phyloP scores from a whole-genome alignment of 2,888 invertebrate species.

The Eudasyphora cyanicolor region DNA sequence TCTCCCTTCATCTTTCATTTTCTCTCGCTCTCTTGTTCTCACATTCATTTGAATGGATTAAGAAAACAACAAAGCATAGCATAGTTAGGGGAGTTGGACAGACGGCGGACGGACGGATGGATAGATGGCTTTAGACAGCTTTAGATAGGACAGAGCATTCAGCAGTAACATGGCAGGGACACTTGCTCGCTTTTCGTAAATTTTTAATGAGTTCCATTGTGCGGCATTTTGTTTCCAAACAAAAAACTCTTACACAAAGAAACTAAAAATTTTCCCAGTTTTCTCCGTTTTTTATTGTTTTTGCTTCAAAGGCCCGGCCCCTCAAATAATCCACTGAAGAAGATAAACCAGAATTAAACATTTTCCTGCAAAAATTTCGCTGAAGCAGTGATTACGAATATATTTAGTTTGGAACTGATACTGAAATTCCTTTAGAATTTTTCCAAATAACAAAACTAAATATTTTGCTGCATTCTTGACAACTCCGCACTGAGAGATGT shows the following conservation, averaged over 20 bases:
- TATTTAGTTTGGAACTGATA: background rate
- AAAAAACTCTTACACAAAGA: background rate
- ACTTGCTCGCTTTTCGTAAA: background rate
- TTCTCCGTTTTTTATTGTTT: too few species aligned
- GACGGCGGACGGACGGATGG: background rate
- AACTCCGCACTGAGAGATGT: too few species aligned
- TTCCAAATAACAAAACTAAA: background rate
- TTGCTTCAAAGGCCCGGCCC: background rate
- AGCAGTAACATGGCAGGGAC: conserved; percentile 8
- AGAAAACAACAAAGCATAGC: background rate
- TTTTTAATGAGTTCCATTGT: conserved; percentile 23
- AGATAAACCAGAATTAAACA: too few species aligned
- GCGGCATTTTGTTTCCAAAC: background rate
- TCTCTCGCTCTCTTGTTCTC: background rate
- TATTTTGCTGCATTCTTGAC: background rate
- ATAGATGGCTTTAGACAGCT: too few species aligned
- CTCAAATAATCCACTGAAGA: too few species aligned
- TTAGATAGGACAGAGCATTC: too few species aligned
- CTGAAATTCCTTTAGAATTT: background rate
- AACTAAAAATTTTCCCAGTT: background rate
- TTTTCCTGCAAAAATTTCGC: too few species aligned
- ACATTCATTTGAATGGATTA: background rate
- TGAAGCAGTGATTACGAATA: too few species aligned
- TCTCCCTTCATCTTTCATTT: too few species aligned
- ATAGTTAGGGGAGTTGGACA: background rate